Conservation (phyloP, 1,140 invertebrate genomes). For the Vanessa atalanta region DNA sequence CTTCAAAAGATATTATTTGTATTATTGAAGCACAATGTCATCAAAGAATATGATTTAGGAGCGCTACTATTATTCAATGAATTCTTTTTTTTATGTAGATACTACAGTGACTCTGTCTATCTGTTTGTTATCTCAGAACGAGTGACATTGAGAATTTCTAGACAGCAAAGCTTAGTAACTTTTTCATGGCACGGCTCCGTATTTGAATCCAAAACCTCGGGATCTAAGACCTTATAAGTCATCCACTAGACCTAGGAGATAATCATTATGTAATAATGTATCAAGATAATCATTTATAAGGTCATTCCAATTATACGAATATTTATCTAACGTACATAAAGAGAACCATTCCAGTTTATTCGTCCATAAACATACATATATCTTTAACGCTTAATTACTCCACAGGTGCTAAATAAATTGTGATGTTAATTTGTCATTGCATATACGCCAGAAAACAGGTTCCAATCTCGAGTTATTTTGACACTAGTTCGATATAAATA, state of each 20-base stretch:
- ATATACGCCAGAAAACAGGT: constrained; percentile 23
- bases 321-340: constrained; percentile 26
- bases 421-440: constrained; percentile 35
- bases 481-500: constrained; percentile 10
- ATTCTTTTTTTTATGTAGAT: no score
- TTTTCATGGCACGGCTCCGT: no score
- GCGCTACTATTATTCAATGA: no score
- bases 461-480: constrained; percentile 27
- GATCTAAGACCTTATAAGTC: no score
- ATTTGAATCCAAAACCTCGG: no score
- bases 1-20: background rate
- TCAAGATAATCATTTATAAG: constrained; percentile 9
- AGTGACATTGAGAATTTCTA: no score
- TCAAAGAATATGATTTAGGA: no score
- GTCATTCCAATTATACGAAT: constrained; percentile 17
- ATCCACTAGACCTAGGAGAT: no score
- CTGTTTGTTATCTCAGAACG: no score
- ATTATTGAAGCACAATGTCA: background rate
- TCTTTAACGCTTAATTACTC: constrained; percentile 33
- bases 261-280: no score
- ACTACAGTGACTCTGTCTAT: no score
- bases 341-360: constrained; percentile 24
- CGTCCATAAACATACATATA: constrained; percentile 9
- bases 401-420: constrained; percentile 39
- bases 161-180: no score